Evolutionary conservation across 2,113 vertebrate species (phyloP), one percentile per base, ranked within the genome.

Genomic region (Anarrhichthys ocellatus): DNA sequence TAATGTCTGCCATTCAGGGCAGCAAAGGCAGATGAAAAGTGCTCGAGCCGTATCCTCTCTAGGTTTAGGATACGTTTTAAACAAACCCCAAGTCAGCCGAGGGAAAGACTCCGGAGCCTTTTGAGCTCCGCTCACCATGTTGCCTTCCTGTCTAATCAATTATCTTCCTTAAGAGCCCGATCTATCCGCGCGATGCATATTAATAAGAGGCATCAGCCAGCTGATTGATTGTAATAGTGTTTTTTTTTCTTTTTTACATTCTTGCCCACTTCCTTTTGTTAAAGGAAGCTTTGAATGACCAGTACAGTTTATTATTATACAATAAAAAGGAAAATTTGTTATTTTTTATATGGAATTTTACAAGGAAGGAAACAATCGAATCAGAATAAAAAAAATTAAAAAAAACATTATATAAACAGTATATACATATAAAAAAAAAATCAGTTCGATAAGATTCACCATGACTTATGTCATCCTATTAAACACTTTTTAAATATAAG

Each of bases 101-200:
- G 80, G 63, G 80, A 77, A 66, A 52, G 24, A 73, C 81, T 82
- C 38, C 76, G 72, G 75, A 88, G 80, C 82, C 50, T 81, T 82
- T 71, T 67, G 27, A 81, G 80, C 81, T 69, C 73, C 82, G 88
- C 91, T 76, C 89, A 72, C 87, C 91, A 91, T 81, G 91, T 79
- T 74, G 94, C 93, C 94, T 95, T 95, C 93, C 95, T 95, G 95
- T 95, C 95, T 93, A 96, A 96, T 96, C 96, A 96, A 96, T 96
- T 96, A 96, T 94, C 91, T 92, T 91, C 92, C 93, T 82, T 74
- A 88, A 95, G 94, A 95, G 93, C 92, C 94, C 91, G 93, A 91
- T 93, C 92, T 93, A 94, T 94, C 90, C 93, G 93, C 92, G 77
- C 70, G 87, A 94, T 96, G 94, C 95, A 96, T 96, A 96, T 96